phyloP scores from a whole-genome alignment of 2,113 vertebrate species.

The Nerophis lumbriciformis region DNA sequence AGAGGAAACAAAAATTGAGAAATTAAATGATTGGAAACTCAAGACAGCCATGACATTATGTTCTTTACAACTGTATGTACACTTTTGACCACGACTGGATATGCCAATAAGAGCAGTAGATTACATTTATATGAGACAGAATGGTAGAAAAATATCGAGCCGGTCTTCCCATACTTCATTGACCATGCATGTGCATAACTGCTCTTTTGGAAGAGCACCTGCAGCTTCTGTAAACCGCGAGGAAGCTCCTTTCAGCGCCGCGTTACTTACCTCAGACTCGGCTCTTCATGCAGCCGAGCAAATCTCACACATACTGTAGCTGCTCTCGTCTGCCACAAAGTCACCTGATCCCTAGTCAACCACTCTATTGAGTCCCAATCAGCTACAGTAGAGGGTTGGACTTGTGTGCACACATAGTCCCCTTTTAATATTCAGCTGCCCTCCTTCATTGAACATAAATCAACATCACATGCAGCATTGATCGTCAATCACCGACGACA shows the following conservation, averaged over 20 bases:
- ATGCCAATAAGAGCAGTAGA: neutral
- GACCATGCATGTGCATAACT: neutral
- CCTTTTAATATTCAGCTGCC: conserved; percentile 54
- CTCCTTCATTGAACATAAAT: conserved; percentile 63
- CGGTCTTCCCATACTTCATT: conserved; percentile 4
- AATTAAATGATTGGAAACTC: too few relatives aligned
- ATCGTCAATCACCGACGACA: conserved; percentile 67
- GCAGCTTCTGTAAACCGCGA: conserved; percentile 52
- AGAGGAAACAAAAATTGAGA: too few relatives aligned
- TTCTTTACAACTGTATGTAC: too few relatives aligned
- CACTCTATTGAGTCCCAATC: conserved; percentile 58
- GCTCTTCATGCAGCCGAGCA: conserved; percentile 35
- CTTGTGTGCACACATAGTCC: conserved; percentile 16
- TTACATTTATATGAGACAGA: conserved; percentile 3
- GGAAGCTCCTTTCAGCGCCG: conserved; percentile 63
- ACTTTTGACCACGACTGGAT: too few relatives aligned
- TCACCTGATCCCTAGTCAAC: conserved; percentile 55
- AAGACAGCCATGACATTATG: too few relatives aligned
- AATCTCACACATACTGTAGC: conserved; percentile 37
- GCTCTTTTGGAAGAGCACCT: conserved; percentile 52
- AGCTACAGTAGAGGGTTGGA: conserved; percentile 56
- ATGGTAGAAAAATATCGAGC: conserved; percentile 2
- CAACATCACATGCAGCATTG: conserved; percentile 58
- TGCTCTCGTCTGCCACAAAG: conserved; percentile 35
- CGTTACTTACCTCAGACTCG: conserved; percentile 48